phyloP scores from a whole-genome alignment of 1,140 invertebrate genomes.

The Drosophila asahinai region DNA sequence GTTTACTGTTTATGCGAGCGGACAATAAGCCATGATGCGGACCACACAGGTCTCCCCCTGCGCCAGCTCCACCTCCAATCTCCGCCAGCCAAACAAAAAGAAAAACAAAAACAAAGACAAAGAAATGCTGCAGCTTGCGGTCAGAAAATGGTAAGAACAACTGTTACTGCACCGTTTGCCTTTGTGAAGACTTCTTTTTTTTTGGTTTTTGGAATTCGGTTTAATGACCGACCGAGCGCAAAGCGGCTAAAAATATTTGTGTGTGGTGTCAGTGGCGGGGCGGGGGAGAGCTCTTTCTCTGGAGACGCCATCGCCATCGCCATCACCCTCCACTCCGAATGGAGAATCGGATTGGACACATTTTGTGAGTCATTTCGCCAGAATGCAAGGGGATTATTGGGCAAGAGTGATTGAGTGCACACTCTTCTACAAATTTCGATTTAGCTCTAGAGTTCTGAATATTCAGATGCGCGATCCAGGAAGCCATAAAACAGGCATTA shows the following conservation, averaged over 20 bases:
- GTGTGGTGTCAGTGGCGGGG: slow-evolving; percentile 43
- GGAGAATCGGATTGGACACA: slow-evolving; percentile 33
- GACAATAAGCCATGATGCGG: slow-evolving; percentile 45
- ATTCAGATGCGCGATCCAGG: slow-evolving; percentile 3
- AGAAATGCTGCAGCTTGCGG: slow-evolving; percentile 54
- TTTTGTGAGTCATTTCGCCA: slow-evolving; percentile 47
- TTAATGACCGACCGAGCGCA: slow-evolving; percentile 74
- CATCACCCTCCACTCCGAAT: slow-evolving; percentile 21
- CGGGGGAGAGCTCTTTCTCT: slow-evolving; percentile 10
- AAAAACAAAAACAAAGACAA: slow-evolving; percentile 49
- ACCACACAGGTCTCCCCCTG: slow-evolving; percentile 55
- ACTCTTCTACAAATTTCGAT: background rate
- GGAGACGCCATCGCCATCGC: slow-evolving; percentile 35
- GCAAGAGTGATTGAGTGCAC: slow-evolving; percentile 20
- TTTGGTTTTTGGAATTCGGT: slow-evolving; percentile 56
- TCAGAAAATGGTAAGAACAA: slow-evolving; percentile 77
- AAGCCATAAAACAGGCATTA: slow-evolving; percentile 13
- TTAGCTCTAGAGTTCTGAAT: slow-evolving; percentile 3
- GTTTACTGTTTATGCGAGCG: slow-evolving; percentile 51
- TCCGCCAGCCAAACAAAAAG: slow-evolving; percentile 44
- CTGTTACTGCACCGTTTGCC: slow-evolving; percentile 54
- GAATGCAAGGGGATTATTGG: slow-evolving; percentile 28
- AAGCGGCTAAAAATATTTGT: slow-evolving; percentile 76
- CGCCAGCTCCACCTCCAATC: slow-evolving; percentile 15
- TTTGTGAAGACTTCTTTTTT: slow-evolving; percentile 15